Conservation (phyloP, 1,140 invertebrate species). For the Luehdorfia chinensis region DNA sequence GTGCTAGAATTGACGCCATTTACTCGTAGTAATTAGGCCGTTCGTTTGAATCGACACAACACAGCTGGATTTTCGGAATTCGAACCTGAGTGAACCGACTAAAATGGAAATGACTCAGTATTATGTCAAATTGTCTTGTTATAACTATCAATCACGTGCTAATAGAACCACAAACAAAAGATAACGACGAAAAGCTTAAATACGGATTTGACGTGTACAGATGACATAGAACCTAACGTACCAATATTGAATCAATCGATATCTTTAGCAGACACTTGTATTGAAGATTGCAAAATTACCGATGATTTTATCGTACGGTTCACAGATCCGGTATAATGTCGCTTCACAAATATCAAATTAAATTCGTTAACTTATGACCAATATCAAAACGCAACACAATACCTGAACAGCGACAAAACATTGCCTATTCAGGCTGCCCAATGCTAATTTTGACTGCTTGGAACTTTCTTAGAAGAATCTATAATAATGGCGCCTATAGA, state of each 20-base stretch:
- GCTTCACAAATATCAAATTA: neutral
- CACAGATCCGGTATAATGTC: neutral
- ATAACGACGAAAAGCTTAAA: constrained; percentile 50
- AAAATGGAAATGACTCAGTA: constrained; percentile 69
- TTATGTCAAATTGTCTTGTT: constrained; percentile 59
- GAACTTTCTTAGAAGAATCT: neutral
- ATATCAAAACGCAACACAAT: neutral
- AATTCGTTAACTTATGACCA: neutral
- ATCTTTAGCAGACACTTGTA: constrained; percentile 32
- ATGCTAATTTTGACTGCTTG: neutral
- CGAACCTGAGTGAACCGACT: constrained; percentile 41
- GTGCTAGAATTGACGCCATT: constrained; percentile 14
- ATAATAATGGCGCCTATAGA: no score
- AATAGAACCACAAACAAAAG: constrained; percentile 67
- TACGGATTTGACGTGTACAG: constrained; percentile 64
- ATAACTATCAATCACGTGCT: constrained; percentile 68
- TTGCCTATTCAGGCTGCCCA: neutral
- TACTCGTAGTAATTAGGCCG: constrained; percentile 35
- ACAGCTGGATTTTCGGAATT: constrained; percentile 39
- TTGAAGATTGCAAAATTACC: constrained; percentile 30
- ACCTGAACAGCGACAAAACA: neutral
- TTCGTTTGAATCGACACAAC: constrained; percentile 24
- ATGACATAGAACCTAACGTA: constrained; percentile 51
- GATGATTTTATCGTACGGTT: constrained; percentile 17
- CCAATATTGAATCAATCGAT: constrained; percentile 59